A percentile compares a stretch with the other conserved stretches of the same genome.
Conservation (phyloP, 2,797 vertebrate species). For the Melanotaenia pygmaea region DNA sequence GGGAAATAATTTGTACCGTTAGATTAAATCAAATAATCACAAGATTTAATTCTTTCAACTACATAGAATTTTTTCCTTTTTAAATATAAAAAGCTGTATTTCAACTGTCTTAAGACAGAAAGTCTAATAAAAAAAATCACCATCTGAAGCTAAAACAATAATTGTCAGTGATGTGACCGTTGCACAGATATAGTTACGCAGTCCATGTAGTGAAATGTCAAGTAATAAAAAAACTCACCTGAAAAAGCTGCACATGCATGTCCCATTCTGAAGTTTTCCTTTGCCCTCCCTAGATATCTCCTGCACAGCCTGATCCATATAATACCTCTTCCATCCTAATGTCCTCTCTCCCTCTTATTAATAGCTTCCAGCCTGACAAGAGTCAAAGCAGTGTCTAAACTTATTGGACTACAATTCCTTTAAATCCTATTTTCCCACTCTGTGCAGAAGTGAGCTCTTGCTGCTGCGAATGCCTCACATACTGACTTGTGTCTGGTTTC, state of each 20-base stretch:
- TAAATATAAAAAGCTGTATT: not conserved
- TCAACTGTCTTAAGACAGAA: not conserved
- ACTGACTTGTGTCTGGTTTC: conserved; percentile 79
- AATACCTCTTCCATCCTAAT: conserved; percentile 56
- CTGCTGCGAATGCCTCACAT: conserved; percentile 74
- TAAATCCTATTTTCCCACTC: conserved; percentile 53
- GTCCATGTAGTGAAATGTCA: conserved; percentile 21
- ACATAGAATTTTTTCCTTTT: not conserved
- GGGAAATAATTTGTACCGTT: not conserved
- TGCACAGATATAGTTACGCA: not conserved
- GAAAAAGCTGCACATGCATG: conserved; percentile 64
- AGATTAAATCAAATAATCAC: not conserved
- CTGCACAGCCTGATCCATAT: conserved; percentile 45
- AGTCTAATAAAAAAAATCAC: not conserved
- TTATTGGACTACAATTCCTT: conserved; percentile 32
- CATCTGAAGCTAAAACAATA: not conserved
- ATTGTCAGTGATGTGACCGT: not conserved
- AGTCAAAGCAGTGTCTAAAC: conserved; percentile 20
- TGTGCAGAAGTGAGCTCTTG: conserved; percentile 58
- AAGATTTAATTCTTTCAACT: not conserved
- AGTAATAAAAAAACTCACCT: conserved; percentile 73
- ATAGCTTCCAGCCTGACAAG: conserved; percentile 34
- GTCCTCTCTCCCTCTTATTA: conserved; percentile 38
- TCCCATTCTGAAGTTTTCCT: conserved; percentile 65
- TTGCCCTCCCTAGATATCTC: conserved; percentile 55